Base-by-base conservation (phyloP, 2,888 invertebrate genomes). In the Rhogogaster chlorosoma region DNA sequence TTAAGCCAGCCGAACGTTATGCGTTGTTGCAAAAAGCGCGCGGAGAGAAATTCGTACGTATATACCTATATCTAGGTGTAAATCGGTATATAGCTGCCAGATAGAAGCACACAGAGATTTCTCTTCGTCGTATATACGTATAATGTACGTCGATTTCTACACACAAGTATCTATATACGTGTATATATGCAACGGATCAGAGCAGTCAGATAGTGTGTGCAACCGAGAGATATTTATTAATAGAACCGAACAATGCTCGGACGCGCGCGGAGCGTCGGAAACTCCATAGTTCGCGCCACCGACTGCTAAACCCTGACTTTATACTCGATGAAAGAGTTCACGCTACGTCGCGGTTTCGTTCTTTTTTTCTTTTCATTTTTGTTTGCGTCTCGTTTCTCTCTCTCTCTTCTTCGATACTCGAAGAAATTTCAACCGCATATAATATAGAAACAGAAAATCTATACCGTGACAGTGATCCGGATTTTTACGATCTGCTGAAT, bases 171-270 rank as follows among this genome's bases (percentile, higher is more conserved):
- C 0, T 38, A 84, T 49, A 29, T 15, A 61, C 5, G 4, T 67
- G 70, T 85, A 71, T 45, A 22, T 38, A 83, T 57, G 38, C 29
- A 71, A 45, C 61, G 61, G 61, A 61, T 61, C 61, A 61, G 22
- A 26, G 10, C 12, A 61, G 61, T 61, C 53, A n/a, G 53, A 53
- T 53, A 53, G 53, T 53, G 64, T 64, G 42, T 75, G 75, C 75
- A 75, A 75, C 42, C 86, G 61, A 26, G 26, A 61, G 61, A 61
- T 26, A 89, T 90, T 90, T 92, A 92, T 92, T 92, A 91, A 92
- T 92, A 92, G 92, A 91, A 90, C 88, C 90, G 91, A 92, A 92
- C 92, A 92, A 92, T 92, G 92, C 92, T 92, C 91, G 67, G 29
- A 91, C 89, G 91, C 90, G 90, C 90, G 90, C 88, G 85, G 42